Conservation (phyloP, 2,113 vertebrate species). For the Eudyptes chrysolophus region DNA sequence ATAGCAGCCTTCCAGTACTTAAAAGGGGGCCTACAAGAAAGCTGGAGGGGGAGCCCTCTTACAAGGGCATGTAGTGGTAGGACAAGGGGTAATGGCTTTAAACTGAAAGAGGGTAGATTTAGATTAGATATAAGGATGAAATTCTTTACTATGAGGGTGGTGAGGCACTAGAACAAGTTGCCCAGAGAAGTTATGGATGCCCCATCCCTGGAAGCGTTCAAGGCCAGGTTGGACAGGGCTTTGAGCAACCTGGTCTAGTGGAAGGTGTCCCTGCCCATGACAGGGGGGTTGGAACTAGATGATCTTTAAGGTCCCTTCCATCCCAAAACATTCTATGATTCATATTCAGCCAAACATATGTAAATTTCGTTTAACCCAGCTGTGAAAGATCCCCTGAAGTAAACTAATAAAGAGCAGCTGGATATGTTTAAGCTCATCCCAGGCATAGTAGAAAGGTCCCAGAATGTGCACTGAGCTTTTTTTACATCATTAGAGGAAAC, state of each 20-base stretch:
- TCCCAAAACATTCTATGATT: neutral
- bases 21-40: no score
- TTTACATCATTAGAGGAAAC: slow-evolving; percentile 34
- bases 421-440: slow-evolving; percentile 21
- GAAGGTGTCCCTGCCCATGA: neutral
- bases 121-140: no score
- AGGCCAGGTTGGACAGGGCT: neutral
- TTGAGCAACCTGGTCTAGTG: neutral
- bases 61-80: no score
- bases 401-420: slow-evolving; percentile 22
- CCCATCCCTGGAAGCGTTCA: no score
- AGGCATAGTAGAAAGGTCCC: slow-evolving; percentile 27
- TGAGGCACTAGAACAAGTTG: no score
- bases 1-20: no score
- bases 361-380: slow-evolving; percentile 37
- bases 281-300: neutral
- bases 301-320: neutral
- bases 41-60: no score
- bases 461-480: slow-evolving; percentile 18
- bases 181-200: no score
- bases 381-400: slow-evolving; percentile 29
- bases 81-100: no score
- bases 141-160: no score
- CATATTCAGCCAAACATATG: neutral
- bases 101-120: no score